Base-by-base conservation (phyloP, 1,140 invertebrate genomes). In the Geopemphigus sp. region DNA sequence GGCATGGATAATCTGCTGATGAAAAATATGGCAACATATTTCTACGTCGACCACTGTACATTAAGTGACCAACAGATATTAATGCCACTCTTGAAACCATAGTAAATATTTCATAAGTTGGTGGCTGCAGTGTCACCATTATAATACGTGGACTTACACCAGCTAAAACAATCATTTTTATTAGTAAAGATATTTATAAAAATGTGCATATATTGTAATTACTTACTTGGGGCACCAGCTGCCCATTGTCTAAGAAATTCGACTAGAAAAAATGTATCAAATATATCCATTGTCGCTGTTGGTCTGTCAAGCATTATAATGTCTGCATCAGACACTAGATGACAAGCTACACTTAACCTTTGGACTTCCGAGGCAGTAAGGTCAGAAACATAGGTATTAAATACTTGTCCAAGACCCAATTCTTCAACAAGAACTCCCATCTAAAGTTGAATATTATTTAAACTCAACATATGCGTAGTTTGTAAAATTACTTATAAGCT, bases 201-300 rank as follows among this genome's bases (percentile, higher is more conserved):
- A 4, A 8, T 39, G 22, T 63, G 47, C 45, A 14, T 47, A 45
- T 19, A 11, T n/a, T 50, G 39, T 57, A 61, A 83, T 74, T 81
- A 85, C 83, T 82, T 83, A 87, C 83, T 82, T 86, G 70, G 92
- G 92, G 93, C 93, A 26, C 93, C 89, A 68, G 89, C 90, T 0
- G 95, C 94, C 96, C 96, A 98, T 84, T 97, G 95, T 73, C 95
- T 90, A 56, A 98, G 86, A 85, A 96, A 97, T 85, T 98, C 96
- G 32, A 98, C 91, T 19, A 98, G 85, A 85, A 98, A 98, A 86
- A 97, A 97, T 0, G 95, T 95, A 84, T 98, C 96, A 82, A 97
- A 97, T 80, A 98, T 96, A 83, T 98, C 96, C 91, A 98, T 94
- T 68, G 94, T 94, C 83, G 91, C 91, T 0, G 95, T 95, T 5